These are phyloP conservation scores for Gavia stellata DNA, from an alignment of 2,113 vertebrate species.

Conservation along the genomic window DNA sequence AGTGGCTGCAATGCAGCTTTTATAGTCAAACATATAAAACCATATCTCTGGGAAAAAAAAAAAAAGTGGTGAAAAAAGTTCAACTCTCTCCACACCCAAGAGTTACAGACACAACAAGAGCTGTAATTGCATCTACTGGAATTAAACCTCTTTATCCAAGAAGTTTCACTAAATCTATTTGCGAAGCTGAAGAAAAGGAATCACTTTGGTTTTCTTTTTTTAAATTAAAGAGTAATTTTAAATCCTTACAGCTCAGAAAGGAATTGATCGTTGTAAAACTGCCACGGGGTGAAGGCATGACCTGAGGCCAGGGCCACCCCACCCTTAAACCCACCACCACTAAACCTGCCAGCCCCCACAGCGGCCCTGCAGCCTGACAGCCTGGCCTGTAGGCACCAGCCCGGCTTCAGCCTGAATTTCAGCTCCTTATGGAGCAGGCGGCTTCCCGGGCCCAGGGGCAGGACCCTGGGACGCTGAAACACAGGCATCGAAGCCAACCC, in stretches of 20 bases:
- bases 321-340: background rate
- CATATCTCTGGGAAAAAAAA: background rate
- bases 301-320: background rate
- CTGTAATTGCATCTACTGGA: background rate
- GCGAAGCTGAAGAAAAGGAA: background rate
- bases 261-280: rapidly evolving
- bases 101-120: background rate
- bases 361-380: rapidly evolving
- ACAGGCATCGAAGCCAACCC: rapidly evolving
- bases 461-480: background rate
- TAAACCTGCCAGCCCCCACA: background rate
- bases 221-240: background rate
- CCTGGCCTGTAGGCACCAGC: background rate
- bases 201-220: background rate
- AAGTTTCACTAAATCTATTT: background rate
- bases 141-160: background rate
- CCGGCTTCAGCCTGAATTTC: background rate
- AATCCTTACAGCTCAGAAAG: background rate
- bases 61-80: background rate
- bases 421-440: background rate
- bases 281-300: rapidly evolving
- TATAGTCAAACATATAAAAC: background rate
- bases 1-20: background rate
- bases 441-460: rapidly evolving
- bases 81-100: background rate